Conservation (phyloP, 2,113 vertebrate genomes). For the Synchiropus splendidus region DNA sequence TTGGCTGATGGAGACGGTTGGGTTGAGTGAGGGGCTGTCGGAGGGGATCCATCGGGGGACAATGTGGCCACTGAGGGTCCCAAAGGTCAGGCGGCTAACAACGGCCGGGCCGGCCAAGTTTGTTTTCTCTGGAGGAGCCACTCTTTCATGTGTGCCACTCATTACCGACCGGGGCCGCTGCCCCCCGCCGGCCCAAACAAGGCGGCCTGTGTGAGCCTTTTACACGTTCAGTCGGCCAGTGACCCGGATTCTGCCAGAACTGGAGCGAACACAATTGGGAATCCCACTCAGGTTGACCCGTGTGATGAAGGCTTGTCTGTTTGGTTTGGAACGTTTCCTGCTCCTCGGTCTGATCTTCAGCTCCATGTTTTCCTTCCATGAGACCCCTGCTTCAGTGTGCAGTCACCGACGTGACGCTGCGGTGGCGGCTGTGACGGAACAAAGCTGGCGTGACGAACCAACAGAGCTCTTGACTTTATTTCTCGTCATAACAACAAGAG, state of each 20-base stretch:
- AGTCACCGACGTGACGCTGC: too few species aligned
- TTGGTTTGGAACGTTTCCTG: constrained; percentile 31
- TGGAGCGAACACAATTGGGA: constrained; percentile 41
- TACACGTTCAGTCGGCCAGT: constrained; percentile 20
- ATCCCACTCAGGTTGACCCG: constrained; percentile 40
- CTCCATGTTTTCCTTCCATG: too few species aligned
- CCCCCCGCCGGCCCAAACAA: constrained; percentile 42
- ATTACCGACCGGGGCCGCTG: constrained; percentile 41
- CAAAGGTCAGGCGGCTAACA: constrained; percentile 53
- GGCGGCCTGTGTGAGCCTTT: constrained; percentile 36
- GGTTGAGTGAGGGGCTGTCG: constrained; percentile 46
- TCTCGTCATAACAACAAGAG: too few species aligned
- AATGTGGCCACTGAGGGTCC: constrained; percentile 45
- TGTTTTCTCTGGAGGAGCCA: constrained; percentile 43
- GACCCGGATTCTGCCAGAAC: constrained; percentile 42
- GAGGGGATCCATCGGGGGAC: constrained; percentile 37
- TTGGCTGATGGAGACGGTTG: constrained; percentile 22
- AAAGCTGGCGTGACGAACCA: too few species aligned
- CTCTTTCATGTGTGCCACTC: constrained; percentile 57
- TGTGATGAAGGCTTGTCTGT: constrained; percentile 26
- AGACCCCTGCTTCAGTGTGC: too few species aligned
- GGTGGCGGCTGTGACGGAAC: too few species aligned
- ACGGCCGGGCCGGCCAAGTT: constrained; percentile 44
- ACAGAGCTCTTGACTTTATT: too few species aligned
- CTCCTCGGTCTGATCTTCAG: too few species aligned